phyloP scores from a whole-genome alignment of 2,797 vertebrate species.

The Basileuterus tristriatus region DNA sequence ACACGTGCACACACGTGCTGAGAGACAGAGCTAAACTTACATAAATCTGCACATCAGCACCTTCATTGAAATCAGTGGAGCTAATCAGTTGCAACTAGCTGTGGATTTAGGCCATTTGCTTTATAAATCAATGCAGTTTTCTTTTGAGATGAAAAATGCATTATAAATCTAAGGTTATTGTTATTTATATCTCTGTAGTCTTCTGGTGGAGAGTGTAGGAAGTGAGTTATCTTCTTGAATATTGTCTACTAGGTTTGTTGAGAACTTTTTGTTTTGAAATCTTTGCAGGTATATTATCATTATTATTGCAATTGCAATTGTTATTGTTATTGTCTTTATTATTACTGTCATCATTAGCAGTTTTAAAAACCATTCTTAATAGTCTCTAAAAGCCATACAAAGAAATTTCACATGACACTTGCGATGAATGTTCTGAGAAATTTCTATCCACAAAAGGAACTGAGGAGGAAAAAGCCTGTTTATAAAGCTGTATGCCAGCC shows the following conservation, averaged over 20 bases:
- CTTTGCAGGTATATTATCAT: not conserved
- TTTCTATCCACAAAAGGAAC: not conserved
- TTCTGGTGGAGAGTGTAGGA: not conserved
- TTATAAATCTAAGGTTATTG: not conserved
- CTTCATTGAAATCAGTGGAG: not conserved
- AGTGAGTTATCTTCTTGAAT: not conserved
- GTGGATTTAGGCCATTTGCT: conserved; percentile 9
- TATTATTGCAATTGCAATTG: not conserved
- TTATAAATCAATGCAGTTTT: conserved; percentile 18
- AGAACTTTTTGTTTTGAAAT: not conserved
- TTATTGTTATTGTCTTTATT: conserved; percentile 4
- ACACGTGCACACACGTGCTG: not conserved
- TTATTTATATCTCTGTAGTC: not conserved
- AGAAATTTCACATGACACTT: not conserved
- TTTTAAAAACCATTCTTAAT: not conserved
- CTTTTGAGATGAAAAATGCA: not conserved
- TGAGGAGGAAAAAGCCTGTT: not conserved
- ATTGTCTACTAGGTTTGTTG: not conserved
- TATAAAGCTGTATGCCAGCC: not conserved
- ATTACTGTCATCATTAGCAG: not conserved
- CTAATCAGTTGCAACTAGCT: not conserved
- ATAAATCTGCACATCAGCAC: not conserved
- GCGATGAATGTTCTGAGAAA: not conserved
- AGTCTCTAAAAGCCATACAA: not conserved
- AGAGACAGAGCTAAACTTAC: not conserved